These are phyloP conservation scores for Nycticryphes semicollaris DNA, from an alignment of 2,113 vertebrate genomes.

Conservation along the genomic window DNA sequence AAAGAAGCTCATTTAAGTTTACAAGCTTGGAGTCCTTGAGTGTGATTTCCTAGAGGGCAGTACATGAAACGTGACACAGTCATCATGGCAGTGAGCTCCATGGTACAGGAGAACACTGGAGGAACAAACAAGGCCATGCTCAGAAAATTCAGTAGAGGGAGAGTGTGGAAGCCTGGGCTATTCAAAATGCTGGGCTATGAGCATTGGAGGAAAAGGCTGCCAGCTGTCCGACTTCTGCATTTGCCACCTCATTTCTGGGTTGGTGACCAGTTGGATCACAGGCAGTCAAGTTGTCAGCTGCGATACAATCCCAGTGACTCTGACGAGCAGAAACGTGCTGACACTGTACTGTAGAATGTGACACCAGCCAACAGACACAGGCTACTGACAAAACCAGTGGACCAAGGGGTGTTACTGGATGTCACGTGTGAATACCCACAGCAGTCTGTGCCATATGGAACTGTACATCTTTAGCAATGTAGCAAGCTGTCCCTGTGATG, in stretches of 20 bases:
- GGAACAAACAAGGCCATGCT: neutral
- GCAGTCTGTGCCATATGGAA: neutral
- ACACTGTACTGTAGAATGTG: neutral
- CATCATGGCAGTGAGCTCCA: neutral
- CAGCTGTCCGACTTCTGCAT: neutral
- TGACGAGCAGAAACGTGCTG: neutral
- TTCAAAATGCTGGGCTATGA: neutral
- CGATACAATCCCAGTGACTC: neutral
- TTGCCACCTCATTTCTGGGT: neutral
- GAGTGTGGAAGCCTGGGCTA: neutral
- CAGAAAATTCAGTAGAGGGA: neutral
- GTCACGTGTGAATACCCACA: neutral
- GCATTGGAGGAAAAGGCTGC: neutral
- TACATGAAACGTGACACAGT: neutral
- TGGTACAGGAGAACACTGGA: neutral
- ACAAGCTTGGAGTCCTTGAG: neutral
- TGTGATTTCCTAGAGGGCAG: neutral
- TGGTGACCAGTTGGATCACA: neutral
- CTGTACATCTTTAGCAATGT: neutral
- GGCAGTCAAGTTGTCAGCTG: neutral
- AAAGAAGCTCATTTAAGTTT: neutral
- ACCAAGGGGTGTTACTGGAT: neutral
- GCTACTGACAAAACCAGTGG: neutral
- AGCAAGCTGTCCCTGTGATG: neutral
- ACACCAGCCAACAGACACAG: neutral